These are phyloP conservation scores for Phalloptychus januarius DNA, from an alignment of 2,797 vertebrate genomes.

Conservation along the genomic window DNA sequence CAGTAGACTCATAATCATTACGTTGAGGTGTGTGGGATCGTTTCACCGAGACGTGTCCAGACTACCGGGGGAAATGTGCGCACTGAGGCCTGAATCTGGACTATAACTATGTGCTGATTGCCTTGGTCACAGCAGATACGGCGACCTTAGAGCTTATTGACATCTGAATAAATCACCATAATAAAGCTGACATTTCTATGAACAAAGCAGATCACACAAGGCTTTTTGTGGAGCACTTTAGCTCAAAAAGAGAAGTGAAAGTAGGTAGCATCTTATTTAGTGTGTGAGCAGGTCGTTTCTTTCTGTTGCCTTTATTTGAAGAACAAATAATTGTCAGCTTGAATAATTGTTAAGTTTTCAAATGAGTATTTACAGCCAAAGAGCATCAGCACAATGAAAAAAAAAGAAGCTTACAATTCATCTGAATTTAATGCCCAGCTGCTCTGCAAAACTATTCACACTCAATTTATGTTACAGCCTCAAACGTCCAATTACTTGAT, in stretches of 20 bases:
- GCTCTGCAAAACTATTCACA: neutral
- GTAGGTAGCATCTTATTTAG: neutral
- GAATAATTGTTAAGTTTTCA: neutral
- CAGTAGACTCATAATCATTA: slow-evolving; percentile 64
- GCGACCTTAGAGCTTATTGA: slow-evolving; percentile 64
- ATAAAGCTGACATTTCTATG: slow-evolving; percentile 53
- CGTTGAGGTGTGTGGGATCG: slow-evolving; percentile 65
- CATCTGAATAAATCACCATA: slow-evolving; percentile 67
- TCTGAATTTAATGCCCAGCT: neutral
- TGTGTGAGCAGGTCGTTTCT: neutral
- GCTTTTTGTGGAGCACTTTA: slow-evolving; percentile 18
- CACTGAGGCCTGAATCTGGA: slow-evolving; percentile 42
- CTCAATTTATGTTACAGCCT: neutral
- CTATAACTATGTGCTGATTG: slow-evolving; percentile 44
- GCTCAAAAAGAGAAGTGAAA: slow-evolving; percentile 1
- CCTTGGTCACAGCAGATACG: slow-evolving; percentile 46
- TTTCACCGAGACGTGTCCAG: slow-evolving; percentile 60
- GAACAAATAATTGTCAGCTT: neutral
- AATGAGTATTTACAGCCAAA: neutral
- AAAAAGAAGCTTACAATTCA: neutral
- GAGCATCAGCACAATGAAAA: neutral
- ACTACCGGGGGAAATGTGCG: slow-evolving; percentile 47
- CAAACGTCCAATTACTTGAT: neutral
- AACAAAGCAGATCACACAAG: slow-evolving; percentile 24
- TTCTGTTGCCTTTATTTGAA: neutral